Conservation (phyloP, 2,113 vertebrate genomes). For the Cinclus cinclus region DNA sequence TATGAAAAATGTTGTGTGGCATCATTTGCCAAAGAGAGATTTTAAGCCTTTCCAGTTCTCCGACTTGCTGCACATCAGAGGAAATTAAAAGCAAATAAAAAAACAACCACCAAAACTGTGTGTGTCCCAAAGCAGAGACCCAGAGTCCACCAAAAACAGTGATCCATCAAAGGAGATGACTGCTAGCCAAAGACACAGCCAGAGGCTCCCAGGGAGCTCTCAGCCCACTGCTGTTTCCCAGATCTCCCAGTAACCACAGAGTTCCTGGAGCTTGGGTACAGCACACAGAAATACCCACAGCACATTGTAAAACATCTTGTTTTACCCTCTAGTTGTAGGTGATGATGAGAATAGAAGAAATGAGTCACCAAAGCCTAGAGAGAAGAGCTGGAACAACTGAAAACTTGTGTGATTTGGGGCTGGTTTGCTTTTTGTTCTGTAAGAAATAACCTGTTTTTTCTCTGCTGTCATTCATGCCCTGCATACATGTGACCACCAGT, state of each 20-base stretch:
- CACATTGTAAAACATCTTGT: not conserved
- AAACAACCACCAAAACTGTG: not conserved
- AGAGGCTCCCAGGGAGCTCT: not conserved
- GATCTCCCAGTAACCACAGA: not conserved
- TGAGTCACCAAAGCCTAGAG: not conserved
- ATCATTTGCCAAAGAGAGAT: not conserved
- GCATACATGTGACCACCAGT: not conserved
- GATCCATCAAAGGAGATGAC: not conserved
- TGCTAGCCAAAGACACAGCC: not conserved
- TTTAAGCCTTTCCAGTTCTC: not conserved
- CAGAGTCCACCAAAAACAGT: not conserved
- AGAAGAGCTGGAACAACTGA: not conserved
- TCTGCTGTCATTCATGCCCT: not conserved
- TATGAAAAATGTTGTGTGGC: not conserved
- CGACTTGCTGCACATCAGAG: not conserved
- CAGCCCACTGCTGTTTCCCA: not conserved
- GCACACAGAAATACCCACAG: not conserved
- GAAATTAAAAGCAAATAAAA: not conserved
- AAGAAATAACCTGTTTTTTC: not conserved
- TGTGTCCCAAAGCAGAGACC: not conserved
- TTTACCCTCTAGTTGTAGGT: not conserved
- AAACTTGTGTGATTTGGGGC: not conserved
- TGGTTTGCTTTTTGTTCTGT: not conserved
- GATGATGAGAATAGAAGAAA: not conserved
- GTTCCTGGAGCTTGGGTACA: not conserved